phyloP scores from a whole-genome alignment of 2,888 invertebrate genomes.

The Plebejus argus region DNA sequence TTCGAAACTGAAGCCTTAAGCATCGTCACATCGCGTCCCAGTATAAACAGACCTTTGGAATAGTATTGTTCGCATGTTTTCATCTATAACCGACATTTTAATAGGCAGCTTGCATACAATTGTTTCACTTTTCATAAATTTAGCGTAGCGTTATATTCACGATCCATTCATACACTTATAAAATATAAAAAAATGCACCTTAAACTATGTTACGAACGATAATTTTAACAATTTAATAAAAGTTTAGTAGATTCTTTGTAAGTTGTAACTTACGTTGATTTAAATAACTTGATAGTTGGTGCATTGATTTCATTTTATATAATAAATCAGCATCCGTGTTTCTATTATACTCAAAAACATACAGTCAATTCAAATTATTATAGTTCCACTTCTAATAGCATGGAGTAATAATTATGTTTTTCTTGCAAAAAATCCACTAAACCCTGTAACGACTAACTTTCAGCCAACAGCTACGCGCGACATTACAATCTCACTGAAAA shows the following conservation, averaged over 20 bases:
- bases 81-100: not conserved
- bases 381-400: not conserved
- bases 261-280: slow-evolving; percentile 21
- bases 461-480: not conserved
- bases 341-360: not conserved
- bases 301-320: not conserved
- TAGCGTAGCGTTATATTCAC: slow-evolving; percentile 36
- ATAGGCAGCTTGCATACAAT: not conserved
- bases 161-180: slow-evolving; percentile 44
- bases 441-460: slow-evolving; percentile 18
- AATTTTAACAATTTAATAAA: slow-evolving; percentile 54
- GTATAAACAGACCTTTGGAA: too few relatives aligned
- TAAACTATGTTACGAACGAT: slow-evolving; percentile 63
- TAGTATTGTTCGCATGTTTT: too few relatives aligned
- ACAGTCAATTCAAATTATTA: not conserved
- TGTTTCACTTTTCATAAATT: not conserved
- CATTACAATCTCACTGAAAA: not conserved
- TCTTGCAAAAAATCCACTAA: not conserved
- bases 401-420: not conserved
- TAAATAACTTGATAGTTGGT: not conserved
- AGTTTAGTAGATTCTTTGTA: not conserved
- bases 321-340: not conserved
- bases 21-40: too few relatives aligned
- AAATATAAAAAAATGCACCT: slow-evolving; percentile 71
- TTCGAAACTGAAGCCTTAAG: too few relatives aligned